These are phyloP conservation scores for Psittacula cyanocephala DNA, from an alignment of 2,113 vertebrate genomes.

Conservation along the genomic window DNA sequence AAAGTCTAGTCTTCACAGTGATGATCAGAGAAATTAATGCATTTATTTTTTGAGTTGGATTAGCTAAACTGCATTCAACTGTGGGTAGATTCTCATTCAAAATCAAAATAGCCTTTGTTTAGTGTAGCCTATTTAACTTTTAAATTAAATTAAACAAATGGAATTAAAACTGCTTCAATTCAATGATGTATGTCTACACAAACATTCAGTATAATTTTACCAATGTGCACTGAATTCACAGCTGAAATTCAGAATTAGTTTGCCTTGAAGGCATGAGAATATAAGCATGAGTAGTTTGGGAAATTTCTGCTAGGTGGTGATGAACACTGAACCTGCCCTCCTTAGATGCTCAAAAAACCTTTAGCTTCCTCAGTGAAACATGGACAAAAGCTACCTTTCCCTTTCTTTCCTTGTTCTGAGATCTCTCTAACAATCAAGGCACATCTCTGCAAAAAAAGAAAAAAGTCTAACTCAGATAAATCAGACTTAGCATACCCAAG, in stretches of 20 bases:
- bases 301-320: background rate
- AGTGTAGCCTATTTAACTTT: background rate
- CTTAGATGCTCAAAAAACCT: background rate
- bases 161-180: background rate
- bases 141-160: background rate
- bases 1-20: background rate
- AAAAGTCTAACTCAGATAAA: background rate
- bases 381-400: background rate
- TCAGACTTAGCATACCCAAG: background rate
- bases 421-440: background rate
- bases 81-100: background rate
- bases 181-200: background rate
- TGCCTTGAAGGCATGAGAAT: background rate
- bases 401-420: background rate
- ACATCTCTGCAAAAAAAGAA: background rate
- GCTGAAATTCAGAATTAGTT: background rate
- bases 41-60: background rate
- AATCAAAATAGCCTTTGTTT: background rate
- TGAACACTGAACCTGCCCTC: background rate
- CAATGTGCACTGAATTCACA: background rate
- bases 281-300: background rate
- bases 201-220: background rate
- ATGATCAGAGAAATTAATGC: background rate
- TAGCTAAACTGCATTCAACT: background rate
- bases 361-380: background rate